Conservation (phyloP, 2,113 vertebrate species). For the Cebus imitator region DNA sequence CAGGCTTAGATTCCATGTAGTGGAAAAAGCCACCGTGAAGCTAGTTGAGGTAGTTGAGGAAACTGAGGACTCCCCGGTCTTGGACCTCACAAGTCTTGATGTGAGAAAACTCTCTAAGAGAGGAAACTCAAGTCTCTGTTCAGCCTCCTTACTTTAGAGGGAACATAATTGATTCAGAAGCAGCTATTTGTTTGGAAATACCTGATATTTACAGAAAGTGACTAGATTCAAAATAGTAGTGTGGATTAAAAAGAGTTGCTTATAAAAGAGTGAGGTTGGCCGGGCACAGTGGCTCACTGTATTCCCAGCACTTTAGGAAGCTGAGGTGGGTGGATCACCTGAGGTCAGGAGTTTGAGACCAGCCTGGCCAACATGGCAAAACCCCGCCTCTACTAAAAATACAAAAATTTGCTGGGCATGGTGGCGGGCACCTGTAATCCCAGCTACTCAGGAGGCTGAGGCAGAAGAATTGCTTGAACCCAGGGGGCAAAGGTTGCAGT, state of each 20-base stretch:
- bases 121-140: neutral
- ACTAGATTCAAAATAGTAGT: neutral
- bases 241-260: neutral
- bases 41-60: neutral
- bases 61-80: neutral
- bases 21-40: neutral
- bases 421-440: no score
- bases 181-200: neutral
- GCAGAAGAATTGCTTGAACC: no score
- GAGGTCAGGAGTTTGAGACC: no score
- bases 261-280: neutral
- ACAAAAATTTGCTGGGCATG: no score
- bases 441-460: no score
- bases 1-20: neutral
- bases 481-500: no score
- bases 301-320: no score
- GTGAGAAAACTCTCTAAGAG: neutral
- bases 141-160: neutral
- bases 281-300: fast-evolving
- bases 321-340: no score
- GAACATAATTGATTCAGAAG: neutral
- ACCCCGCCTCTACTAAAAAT: no score
- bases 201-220: neutral
- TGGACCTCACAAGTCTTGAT: neutral
- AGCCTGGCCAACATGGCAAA: no score